These are phyloP conservation scores for Lamprotornis superbus DNA, from an alignment of 2,113 vertebrate species.

Conservation along the genomic window DNA sequence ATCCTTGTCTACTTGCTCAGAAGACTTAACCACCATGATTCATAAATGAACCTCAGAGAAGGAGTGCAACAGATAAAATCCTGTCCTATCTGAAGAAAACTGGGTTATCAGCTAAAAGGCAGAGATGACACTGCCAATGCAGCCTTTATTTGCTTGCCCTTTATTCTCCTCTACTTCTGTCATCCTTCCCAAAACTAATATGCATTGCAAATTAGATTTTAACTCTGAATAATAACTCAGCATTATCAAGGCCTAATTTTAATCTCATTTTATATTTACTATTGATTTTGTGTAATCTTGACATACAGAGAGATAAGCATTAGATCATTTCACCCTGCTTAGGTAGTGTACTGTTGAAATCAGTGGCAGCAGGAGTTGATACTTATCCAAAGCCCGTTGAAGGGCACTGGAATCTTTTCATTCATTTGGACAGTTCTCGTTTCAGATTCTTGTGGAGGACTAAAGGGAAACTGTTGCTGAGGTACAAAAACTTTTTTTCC, in stretches of 20 bases:
- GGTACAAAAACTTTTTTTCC: not conserved
- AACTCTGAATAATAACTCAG: constrained; percentile 27
- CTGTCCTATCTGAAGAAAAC: not conserved
- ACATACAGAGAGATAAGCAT: constrained; percentile 6
- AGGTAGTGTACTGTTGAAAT: not conserved
- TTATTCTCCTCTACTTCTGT: not conserved
- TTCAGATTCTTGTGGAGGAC: not conserved
- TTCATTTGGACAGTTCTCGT: not conserved
- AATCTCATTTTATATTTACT: constrained; percentile 14
- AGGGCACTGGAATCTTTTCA: not conserved
- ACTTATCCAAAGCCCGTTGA: not conserved
- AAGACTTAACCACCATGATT: not conserved
- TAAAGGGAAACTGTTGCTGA: not conserved
- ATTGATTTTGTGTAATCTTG: constrained; percentile 15
- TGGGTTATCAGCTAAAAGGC: not conserved
- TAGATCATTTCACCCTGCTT: not conserved
- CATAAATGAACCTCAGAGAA: not conserved
- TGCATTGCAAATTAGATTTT: constrained; percentile 33
- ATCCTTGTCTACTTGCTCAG: not conserved
- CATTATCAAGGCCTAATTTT: constrained; percentile 8
- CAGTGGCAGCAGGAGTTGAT: not conserved
- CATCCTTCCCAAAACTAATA: not conserved
- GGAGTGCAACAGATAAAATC: not conserved
- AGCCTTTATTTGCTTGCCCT: not conserved
- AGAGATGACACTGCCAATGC: not conserved